phyloP scores from a whole-genome alignment of 2,113 vertebrate genomes.

The Donacobius atricapilla region DNA sequence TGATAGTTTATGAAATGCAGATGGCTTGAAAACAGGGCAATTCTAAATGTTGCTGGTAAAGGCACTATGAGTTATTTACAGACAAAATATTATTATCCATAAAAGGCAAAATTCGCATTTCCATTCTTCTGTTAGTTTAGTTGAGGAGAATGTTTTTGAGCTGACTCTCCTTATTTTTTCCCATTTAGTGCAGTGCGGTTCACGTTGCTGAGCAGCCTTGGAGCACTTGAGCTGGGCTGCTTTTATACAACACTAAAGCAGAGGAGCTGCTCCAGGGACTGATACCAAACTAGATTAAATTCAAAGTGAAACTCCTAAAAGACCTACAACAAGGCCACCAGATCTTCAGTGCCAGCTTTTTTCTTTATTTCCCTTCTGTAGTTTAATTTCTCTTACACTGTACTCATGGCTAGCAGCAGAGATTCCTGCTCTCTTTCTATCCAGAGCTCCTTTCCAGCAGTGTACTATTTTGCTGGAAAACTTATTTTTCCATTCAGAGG shows the following conservation, averaged over 20 bases:
- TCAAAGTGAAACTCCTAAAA: not conserved
- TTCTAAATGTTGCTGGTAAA: not conserved
- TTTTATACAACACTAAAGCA: not conserved
- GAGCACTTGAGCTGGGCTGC: not conserved
- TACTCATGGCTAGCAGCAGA: not conserved
- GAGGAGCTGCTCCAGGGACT: not conserved
- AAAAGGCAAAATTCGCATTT: not conserved
- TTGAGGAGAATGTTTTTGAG: not conserved
- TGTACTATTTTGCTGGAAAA: not conserved
- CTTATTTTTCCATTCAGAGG: not conserved
- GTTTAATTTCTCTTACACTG: not conserved
- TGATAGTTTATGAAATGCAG: not conserved
- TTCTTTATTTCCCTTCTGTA: not conserved
- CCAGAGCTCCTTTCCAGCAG: not conserved
- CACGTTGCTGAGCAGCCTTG: not conserved
- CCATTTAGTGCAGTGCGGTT: not conserved
- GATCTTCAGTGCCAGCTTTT: not conserved
- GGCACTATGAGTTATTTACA: not conserved
- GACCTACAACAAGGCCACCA: not conserved
- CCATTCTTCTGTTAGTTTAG: not conserved
- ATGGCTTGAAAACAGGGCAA: not conserved
- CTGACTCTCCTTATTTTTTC: not conserved
- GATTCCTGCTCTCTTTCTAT: not conserved
- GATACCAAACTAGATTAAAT: not conserved
- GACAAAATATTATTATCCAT: not conserved